Evolutionary conservation across 2,888 invertebrate genomes (phyloP), one percentile per base, ranked within the genome.

Genomic region (Orchestes rusci): DNA sequence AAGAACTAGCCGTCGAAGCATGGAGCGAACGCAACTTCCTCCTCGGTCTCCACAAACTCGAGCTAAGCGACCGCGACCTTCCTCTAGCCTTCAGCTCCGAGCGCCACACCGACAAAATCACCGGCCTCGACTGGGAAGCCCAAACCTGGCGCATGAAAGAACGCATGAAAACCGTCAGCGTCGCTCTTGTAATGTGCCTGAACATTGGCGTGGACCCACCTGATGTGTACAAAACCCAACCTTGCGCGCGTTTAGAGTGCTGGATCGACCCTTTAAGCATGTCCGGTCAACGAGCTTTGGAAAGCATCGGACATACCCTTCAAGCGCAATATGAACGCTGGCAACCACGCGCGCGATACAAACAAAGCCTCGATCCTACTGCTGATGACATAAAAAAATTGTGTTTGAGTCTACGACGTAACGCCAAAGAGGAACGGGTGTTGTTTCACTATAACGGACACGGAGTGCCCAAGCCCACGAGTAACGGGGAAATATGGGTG

Each of bases 161-260:
- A 66, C 79, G 91, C 85, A 96, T 97, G 90, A 97, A 97, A 73
- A 99, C 99, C 1, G 96, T 97, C 47, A 96, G 96, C 69, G 97
- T 99, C 45, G 97, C 97, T 1, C 72, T 99, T 50, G 96, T 99
- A 18, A 72, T 99, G 32, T 99, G 99, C 69, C 76, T 99, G 29
- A 99, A 99, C 70, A 90, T 99, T 43, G 97, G 97, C n/a, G 96
- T 99, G 15, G 99, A 99, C 70, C 99, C 99, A 2, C 99, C 99
- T 0, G 99, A 99, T 68, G 82, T 97, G 42, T 86, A 95, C 23
- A 97, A 97, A 71, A 94, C 94, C 3, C 89, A 93, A 61, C 96
- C 97, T 0, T 95, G 96, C 69, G 94, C 99, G 1, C 76, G 93
- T 5, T 72, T 92, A 12, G 94, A 97, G 66, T 95, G 95, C 64